Base-by-base conservation (phyloP, 2,888 invertebrate species). In the Tortrix viridana region DNA sequence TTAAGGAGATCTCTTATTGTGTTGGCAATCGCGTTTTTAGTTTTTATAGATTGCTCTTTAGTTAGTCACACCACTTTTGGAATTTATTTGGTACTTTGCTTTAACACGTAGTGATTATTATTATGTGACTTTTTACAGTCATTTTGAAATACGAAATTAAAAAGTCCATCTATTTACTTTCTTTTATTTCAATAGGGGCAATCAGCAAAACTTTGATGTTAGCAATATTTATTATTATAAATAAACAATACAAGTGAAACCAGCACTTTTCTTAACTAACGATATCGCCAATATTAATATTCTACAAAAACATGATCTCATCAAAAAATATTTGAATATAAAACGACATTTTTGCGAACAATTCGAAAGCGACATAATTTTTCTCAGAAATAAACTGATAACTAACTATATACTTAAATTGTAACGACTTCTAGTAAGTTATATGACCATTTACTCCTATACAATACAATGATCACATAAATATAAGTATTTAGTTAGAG, bases 261-360 rank as follows among this genome's bases (percentile, higher is more conserved):
- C 63, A 63, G 63, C 58, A 58, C 58, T 63, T 47, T 19, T 14
- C 54, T 55, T 60, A 55, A 32, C 48, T 44, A 54, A 49, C 56
- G 62, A 59, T 58, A 69, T 53, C 67, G 58, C 48, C 70, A 67
- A 56, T 73, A 20, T 48, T 61, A 74, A 74, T 76, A 76, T 70
- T 55, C 71, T 44, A 68, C 72, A 71, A 67, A 67, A 68, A 67
- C 26, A 9, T 64, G 57, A 60, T 62, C 65, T 67, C 62, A 74
- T 73, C 74, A 74, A 65, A 59, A 65, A 16, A n/a, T 7, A 19
- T 65, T 69, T 73, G 72, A 74, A 72, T 75, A 73, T 73, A 71
- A 71, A 66, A 62, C 46, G 53, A 52, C 32, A 47, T 61, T 55
- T 53, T 54, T 56, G 71, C 37, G 68, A 74, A 75, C 71, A 74